A percentile compares a stretch with the other conserved stretches of the same genome.
phyloP scores from a whole-genome alignment of 37 sponge, comb jelly and placozoan species.

The Axinella damicornis region DNA sequence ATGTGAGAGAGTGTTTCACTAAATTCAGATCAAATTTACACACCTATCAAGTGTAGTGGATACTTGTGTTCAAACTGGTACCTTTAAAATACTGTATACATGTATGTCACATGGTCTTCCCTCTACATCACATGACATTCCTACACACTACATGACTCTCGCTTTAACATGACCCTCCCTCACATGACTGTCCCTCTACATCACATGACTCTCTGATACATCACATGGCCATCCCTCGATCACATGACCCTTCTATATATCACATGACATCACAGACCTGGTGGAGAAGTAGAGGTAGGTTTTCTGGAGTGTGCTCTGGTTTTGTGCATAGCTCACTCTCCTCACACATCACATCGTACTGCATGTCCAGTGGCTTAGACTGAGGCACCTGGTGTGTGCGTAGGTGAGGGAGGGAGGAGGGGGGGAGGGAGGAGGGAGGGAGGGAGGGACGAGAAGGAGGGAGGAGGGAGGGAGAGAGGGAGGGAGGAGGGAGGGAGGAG shows the following conservation, averaged over 20 bases:
- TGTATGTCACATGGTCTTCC: constrained; percentile 25
- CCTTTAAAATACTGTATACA: not conserved
- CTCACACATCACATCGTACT: constrained; percentile 34
- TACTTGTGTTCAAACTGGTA: no score
- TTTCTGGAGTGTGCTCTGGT: constrained; percentile 34
- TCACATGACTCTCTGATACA: no score
- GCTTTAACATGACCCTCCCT: no score
- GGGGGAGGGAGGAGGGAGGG: not conserved
- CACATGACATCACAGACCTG: no score
- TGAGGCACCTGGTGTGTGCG: constrained; percentile 58
- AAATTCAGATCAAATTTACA: not conserved
- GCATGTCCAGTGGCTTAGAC: constrained; percentile 14
- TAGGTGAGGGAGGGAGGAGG: not conserved
- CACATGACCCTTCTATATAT: no score
- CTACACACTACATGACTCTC: no score
- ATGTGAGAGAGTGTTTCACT: not conserved
- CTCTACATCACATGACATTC: no score
- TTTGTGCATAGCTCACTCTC: constrained; percentile 23
- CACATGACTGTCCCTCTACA: no score
- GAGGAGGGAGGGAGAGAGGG: constrained; percentile 22
- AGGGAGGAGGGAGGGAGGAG: not conserved
- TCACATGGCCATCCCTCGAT: no score
- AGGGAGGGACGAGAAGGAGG: not conserved
- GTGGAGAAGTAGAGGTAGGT: constrained; percentile 61
- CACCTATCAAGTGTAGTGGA: not conserved